A percentile compares a stretch with the other conserved stretches of the same genome.
Evolutionary conservation across 2,888 invertebrate genomes (phyloP).

Genomic region (Scrobipalpa costella): DNA sequence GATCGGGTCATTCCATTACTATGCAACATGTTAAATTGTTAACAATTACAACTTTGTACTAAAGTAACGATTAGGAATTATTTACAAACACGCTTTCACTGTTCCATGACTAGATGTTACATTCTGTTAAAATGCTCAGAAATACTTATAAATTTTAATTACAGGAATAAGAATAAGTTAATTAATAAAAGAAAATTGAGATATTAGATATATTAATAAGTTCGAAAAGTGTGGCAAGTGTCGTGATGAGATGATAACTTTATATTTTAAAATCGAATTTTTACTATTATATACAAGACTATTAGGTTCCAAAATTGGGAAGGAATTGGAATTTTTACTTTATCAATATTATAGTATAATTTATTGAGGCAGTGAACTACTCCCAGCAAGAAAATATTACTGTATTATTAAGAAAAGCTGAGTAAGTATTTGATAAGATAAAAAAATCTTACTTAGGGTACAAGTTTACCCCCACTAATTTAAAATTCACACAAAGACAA

Average conservation of each 20-base stretch:
- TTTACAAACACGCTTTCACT: conserved; percentile 35
- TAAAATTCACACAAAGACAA: conserved; percentile 11
- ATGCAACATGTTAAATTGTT: conserved; percentile 13
- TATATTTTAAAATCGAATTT: too few relatives aligned
- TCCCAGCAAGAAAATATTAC: neutral
- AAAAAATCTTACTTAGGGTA: too few relatives aligned
- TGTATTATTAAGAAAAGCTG: neutral
- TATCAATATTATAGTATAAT: too few relatives aligned
- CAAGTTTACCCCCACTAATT: too few relatives aligned
- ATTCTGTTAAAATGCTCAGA: conserved; percentile 21
- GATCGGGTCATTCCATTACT: too few relatives aligned
- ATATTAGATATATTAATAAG: neutral
- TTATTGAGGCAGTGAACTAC: neutral
- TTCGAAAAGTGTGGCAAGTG: neutral
- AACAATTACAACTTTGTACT: conserved; percentile 37
- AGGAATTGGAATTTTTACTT: too few relatives aligned
- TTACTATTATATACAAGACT: too few relatives aligned
- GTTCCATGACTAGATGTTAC: conserved; percentile 49
- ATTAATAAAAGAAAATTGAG: neutral
- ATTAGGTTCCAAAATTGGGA: too few relatives aligned
- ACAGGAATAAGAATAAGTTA: neutral
- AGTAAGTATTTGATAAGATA: neutral
- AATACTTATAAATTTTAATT: conserved; percentile 13
- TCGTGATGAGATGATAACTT: too few relatives aligned
- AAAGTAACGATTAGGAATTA: conserved; percentile 31